Evolutionary conservation across 2,113 vertebrate species (phyloP), one percentile per base, ranked within the genome.

Genomic region (Rhinolophus sinicus): DNA sequence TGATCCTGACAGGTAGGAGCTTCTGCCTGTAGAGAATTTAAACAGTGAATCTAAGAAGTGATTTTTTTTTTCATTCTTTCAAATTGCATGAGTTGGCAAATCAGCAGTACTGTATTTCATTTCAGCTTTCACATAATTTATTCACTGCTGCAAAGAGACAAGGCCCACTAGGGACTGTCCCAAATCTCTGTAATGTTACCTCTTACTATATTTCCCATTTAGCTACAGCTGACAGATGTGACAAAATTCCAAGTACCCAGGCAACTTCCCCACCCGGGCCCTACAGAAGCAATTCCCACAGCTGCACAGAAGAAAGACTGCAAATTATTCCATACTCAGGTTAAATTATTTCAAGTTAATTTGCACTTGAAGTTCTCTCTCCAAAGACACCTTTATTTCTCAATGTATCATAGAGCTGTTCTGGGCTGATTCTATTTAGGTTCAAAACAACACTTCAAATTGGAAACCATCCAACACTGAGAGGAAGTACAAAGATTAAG

Each of bases 271-370:
- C 38, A 94, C 78, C 30, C 26, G 44, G 69, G 95, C 64, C 64
- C 70, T 88, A 52, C n/a, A 72, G 52, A 86, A 96, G 92, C 93
- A 97, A 95, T 96, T 96, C 95, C 96, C 96, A 92, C 91, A 93
- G 89, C 93, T 94, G 73, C 70, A 89, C 58, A 24, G n/a, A 94
- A 91, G 87, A 96, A 95, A 95, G 93, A 72, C 88, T 82, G 81
- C 64, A 93, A 97, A 97, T 97, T 94, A 97, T 91, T 94, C 94
- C 78, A 93, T 91, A 93, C 54, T 91, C 93, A 95, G 93, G 92
- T 95, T 95, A 96, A 97, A 97, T 95, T 91, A 97, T 94, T 97
- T 94, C 96, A 95, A 97, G 96, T 96, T 95, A 97, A 97, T 97
- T 96, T 97, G 97, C 95, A 93, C 93, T 97, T 96, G 90, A 96